Conservation (phyloP, 2,797 vertebrate genomes). For the Mycteria americana region DNA sequence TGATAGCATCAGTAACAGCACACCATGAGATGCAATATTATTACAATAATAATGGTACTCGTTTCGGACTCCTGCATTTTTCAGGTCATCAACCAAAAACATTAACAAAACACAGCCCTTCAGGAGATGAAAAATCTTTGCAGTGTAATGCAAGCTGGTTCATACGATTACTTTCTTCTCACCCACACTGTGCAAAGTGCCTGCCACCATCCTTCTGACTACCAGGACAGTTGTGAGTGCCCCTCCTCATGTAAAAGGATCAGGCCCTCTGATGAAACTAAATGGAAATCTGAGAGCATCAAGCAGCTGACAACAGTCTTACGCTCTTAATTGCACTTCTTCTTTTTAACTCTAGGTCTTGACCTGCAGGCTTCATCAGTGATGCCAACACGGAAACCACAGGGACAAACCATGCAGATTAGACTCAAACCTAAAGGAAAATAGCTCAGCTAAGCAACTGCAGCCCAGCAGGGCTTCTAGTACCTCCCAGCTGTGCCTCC, state of each 20-base stretch:
- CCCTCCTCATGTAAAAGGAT: background rate
- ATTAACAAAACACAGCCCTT: constrained; percentile 34
- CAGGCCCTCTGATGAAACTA: background rate
- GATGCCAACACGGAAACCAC: background rate
- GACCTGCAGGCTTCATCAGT: background rate
- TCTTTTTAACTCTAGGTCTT: background rate
- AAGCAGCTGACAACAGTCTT: background rate
- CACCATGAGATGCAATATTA: background rate
- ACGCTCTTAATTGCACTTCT: background rate
- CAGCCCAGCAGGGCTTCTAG: background rate
- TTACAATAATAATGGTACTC: constrained; percentile 20
- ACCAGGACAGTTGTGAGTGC: background rate
- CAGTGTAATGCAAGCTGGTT: background rate
- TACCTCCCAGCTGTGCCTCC: background rate
- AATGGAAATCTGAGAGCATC: background rate
- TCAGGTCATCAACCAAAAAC: constrained; percentile 54
- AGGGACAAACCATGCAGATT: background rate
- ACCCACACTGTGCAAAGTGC: background rate
- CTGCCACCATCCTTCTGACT: background rate
- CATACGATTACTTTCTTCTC: background rate
- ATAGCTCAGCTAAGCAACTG: background rate
- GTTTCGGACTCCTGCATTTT: constrained; percentile 21
- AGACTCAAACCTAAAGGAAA: background rate
- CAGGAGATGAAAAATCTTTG: constrained; percentile 26
- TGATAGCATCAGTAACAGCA: constrained; percentile 7